Evolutionary conservation across 2,888 invertebrate genomes (phyloP).

Genomic region (Congeria kusceri): DNA sequence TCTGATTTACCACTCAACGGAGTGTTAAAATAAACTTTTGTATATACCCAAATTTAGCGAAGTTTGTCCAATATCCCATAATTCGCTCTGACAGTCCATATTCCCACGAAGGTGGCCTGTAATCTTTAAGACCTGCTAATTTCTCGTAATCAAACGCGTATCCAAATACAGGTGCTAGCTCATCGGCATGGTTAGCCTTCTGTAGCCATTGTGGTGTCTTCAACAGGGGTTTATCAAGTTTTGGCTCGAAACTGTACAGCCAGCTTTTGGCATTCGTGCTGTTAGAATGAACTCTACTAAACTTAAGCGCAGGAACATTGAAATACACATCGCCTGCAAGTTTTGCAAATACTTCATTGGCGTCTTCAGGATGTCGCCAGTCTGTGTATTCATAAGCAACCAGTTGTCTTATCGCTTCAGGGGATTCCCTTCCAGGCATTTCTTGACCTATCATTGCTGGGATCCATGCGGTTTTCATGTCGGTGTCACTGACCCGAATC

Average conservation of each 20-base stretch:
- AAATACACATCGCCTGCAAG: conserved; percentile 98
- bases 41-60: conserved; percentile 92
- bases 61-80: conserved; percentile 98
- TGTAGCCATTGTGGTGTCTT: conserved; percentile 70
- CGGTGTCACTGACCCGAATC: not conserved
- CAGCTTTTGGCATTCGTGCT: conserved; percentile 31
- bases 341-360: conserved; percentile 95
- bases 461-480: not conserved
- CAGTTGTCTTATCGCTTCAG: conserved; percentile 6
- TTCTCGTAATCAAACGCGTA: conserved; percentile 7
- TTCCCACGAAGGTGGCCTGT: conserved; percentile 90
- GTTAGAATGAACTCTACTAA: conserved; percentile 94
- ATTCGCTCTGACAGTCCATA: conserved; percentile 92
- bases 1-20: too few relatives aligned
- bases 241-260: conserved; percentile 66
- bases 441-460: conserved; percentile 1
- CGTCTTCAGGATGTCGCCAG: conserved; percentile 87
- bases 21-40: not conserved
- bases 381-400: conserved; percentile 34
- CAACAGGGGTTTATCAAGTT: conserved; percentile 57
- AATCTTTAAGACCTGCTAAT: conserved; percentile 86
- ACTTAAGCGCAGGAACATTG: conserved; percentile 86
- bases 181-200: conserved; percentile 80
- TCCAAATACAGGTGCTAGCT: conserved; percentile 79
- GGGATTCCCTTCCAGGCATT: not conserved